Base-by-base conservation (phyloP, 1,140 invertebrate species). In the Drusus annulatus region DNA sequence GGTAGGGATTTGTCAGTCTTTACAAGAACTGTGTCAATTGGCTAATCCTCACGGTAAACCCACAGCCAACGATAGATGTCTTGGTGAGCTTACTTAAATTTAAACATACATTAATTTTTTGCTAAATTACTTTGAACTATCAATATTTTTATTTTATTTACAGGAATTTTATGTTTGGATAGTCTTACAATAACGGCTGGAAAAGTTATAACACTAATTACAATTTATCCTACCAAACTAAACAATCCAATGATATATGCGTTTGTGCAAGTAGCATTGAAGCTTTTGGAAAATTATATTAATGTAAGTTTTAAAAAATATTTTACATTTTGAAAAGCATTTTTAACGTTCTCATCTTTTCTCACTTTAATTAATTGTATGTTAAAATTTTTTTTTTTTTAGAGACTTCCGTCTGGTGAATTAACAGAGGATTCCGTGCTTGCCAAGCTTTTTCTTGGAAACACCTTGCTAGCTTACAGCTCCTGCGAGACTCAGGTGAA, bases 1-100 rank as follows among this genome's bases (percentile, higher is more conserved):
- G 16, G 52, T 54, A 15, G 82, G 82, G 45, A 80, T 83, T 16
- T 83, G 76, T 56, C 75, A 79, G 23, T 76, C 82, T 19, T 56
- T 80, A 50, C 79, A 76, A 71, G 73, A 80, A 71, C 51, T 76
- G 15, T 75, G n/a, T 19, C 50, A 60, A 36, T 58, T 52, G 17
- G 45, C 36, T 52, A 68, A 28, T 45, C 71, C 54, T 74, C 50
- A 21, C 17, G 8, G 31, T 51, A 73, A 52, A 73, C 50, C 21
- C 1, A 45, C 68, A 50, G 7, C 19, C 52, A 51, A 17, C 8
- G 17, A n/a, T 73, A 17, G 21, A 8, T 15, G 5, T 15, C 23
- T 28, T 65, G 62, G 62, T 65, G 31, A 13, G 62, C 36, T 65
- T 31, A 16, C 15, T 31, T 16, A 36, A 65, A 28, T 65, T 25